Conservation (phyloP, 2,888 invertebrate genomes). For the Leuctra nigra region DNA sequence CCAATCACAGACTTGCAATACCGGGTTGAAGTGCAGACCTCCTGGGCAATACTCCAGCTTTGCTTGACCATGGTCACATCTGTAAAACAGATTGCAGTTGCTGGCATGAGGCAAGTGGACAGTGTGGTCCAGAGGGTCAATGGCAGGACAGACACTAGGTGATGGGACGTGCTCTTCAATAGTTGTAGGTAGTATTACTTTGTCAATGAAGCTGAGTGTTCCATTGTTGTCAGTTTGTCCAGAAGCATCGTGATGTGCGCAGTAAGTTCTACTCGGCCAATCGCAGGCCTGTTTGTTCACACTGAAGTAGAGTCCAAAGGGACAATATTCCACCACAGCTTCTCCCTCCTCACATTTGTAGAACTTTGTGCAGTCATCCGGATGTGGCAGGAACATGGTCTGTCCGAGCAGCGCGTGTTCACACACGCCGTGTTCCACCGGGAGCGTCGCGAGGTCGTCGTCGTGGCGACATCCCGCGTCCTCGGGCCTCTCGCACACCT, state of each 20-base stretch:
- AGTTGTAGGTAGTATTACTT: no score
- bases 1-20: constrained; percentile 2
- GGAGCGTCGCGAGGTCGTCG: neutral
- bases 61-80: neutral
- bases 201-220: no score
- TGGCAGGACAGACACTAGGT: neutral
- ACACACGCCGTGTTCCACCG: neutral
- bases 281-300: neutral
- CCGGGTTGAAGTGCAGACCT: neutral
- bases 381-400: neutral
- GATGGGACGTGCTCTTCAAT: neutral
- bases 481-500: neutral
- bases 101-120: neutral
- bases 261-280: neutral
- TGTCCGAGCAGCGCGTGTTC: neutral
- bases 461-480: neutral
- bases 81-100: constrained; percentile 1
- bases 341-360: neutral
- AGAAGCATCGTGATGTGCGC: neutral
- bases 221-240: no score
- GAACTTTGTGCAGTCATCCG: neutral
- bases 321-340: neutral
- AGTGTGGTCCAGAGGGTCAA: neutral
- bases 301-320: neutral
- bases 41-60: neutral